A percentile compares a stretch with the other conserved stretches of the same genome.
Evolutionary conservation across 2,888 invertebrate species (phyloP).

Genomic region (Galerucella calmariensis): DNA sequence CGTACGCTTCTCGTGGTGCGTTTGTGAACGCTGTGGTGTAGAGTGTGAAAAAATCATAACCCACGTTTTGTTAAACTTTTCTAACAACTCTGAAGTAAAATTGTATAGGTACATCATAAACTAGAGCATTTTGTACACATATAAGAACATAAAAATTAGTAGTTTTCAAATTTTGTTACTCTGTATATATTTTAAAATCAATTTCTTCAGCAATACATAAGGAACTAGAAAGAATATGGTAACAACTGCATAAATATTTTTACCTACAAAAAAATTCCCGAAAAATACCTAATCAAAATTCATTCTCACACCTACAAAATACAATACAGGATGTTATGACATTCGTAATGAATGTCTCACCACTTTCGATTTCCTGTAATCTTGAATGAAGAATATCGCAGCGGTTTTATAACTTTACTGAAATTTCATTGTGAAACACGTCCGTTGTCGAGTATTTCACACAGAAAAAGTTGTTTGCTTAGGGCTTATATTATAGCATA

Average conservation of each 20-base stretch:
- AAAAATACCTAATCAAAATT: conserved; percentile 28
- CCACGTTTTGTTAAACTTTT: no score
- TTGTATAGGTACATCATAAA: no score
- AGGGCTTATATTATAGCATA: conserved; percentile 37
- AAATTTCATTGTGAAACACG: conserved; percentile 31
- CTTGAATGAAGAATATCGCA: conserved; percentile 10
- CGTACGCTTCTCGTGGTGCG: no score
- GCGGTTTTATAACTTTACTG: conserved; percentile 15
- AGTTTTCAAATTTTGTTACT: neutral
- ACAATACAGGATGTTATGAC: conserved; percentile 23
- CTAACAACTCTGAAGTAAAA: no score
- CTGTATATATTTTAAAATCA: neutral
- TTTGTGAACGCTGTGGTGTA: no score
- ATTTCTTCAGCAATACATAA: neutral
- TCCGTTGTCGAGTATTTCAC: conserved; percentile 36
- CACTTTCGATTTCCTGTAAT: conserved; percentile 19
- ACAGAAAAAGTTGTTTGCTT: conserved; percentile 40
- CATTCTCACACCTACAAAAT: conserved; percentile 34
- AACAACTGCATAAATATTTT: neutral
- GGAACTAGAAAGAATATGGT: neutral
- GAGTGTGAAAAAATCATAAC: no score
- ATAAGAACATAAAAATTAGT: no score
- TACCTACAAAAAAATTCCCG: conserved; percentile 9
- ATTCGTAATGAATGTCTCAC: conserved; percentile 17
- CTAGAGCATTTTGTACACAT: no score